Evolutionary conservation across 2,113 vertebrate genomes (phyloP).

Genomic region (Puma concolor): DNA sequence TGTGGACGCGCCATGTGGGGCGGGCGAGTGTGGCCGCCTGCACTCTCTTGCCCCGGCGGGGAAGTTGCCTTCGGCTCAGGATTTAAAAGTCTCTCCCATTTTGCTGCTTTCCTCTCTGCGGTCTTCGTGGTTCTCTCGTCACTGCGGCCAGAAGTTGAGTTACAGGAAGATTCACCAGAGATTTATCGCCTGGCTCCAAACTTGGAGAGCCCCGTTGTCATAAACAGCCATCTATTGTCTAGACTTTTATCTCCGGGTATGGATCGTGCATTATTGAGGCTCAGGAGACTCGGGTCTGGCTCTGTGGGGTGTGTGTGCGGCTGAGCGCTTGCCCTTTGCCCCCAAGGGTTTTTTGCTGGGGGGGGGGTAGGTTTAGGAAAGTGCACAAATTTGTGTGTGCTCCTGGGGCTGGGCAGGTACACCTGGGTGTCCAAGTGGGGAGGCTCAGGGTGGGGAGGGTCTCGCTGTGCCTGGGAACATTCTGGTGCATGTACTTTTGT

Average conservation of each 20-base stretch:
- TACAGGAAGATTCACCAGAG: constrained; percentile 80
- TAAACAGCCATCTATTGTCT: constrained; percentile 81
- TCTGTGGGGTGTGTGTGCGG: not conserved
- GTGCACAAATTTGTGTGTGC: not conserved
- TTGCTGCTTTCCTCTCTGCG: constrained; percentile 36
- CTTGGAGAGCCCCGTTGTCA: constrained; percentile 74
- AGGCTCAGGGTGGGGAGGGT: not conserved
- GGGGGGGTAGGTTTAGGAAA: not conserved
- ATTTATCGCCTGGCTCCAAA: constrained; percentile 79
- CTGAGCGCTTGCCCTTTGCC: not conserved
- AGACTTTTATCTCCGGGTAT: constrained; percentile 80
- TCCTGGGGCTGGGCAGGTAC: constrained; percentile 42
- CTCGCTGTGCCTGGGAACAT: constrained; percentile 53
- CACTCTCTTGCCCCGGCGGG: not conserved
- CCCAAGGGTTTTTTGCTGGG: not conserved
- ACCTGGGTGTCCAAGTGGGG: not conserved
- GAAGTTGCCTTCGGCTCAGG: constrained; percentile 1
- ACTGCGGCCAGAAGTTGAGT: constrained; percentile 72
- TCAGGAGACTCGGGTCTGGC: constrained; percentile 57
- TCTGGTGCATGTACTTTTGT: constrained; percentile 61
- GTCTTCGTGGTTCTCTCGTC: constrained; percentile 39
- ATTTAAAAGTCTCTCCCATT: constrained; percentile 36
- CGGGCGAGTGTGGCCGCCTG: not conserved
- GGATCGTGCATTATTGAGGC: constrained; percentile 75
- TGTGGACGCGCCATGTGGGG: not conserved